These are phyloP conservation scores for Muntiacus reevesi DNA, from an alignment of 2,113 vertebrate species.

Conservation along the genomic window DNA sequence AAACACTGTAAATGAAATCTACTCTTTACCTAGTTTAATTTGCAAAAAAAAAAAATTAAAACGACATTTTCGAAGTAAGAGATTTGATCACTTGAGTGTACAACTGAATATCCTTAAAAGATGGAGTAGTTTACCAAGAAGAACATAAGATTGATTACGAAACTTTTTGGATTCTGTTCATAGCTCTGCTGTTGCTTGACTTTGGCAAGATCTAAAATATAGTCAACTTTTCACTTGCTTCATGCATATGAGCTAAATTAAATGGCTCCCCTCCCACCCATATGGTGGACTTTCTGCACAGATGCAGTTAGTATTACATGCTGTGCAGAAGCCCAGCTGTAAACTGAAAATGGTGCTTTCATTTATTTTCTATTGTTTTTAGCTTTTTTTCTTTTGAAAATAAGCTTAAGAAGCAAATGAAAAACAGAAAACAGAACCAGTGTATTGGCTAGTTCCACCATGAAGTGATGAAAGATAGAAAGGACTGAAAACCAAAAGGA, in stretches of 20 bases:
- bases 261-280: slow-evolving; percentile 71
- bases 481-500: background rate
- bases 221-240: slow-evolving; percentile 68
- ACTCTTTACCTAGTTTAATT: background rate
- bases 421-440: background rate
- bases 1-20: background rate
- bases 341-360: slow-evolving; percentile 47
- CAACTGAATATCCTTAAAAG: background rate
- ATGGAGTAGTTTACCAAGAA: slow-evolving; percentile 6
- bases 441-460: background rate
- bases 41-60: background rate
- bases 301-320: slow-evolving; percentile 70
- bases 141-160: slow-evolving; percentile 34
- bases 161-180: slow-evolving; percentile 29
- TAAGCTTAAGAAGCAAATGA: slow-evolving; percentile 7
- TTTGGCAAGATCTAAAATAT: slow-evolving; percentile 58
- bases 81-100: background rate
- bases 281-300: slow-evolving; percentile 76
- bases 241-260: slow-evolving; percentile 74
- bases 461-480: background rate
- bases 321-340: slow-evolving; percentile 73
- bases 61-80: background rate
- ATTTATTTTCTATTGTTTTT: slow-evolving; percentile 46
- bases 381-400: background rate
- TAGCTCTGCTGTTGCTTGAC: slow-evolving; percentile 29